These are phyloP conservation scores for Automeris io DNA, from an alignment of 2,888 invertebrate species.

Conservation along the genomic window DNA sequence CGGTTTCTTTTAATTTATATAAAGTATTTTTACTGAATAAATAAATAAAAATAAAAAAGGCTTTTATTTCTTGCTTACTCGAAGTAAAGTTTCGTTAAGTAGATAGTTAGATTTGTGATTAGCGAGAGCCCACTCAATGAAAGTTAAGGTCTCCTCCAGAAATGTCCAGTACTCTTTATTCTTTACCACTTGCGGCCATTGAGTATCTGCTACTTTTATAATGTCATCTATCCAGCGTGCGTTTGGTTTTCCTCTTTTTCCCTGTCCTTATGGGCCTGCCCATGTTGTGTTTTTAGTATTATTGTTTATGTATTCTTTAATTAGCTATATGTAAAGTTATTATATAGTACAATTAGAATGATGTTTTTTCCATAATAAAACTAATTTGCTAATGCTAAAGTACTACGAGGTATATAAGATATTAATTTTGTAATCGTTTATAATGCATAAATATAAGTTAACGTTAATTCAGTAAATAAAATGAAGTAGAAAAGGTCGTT, in stretches of 20 bases:
- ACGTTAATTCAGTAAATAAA: slow-evolving; percentile 22
- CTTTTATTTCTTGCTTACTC: too few species aligned
- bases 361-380: too few species aligned
- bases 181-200: slow-evolving; percentile 9
- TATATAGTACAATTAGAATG: not conserved
- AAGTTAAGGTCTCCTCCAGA: slow-evolving; percentile 12
- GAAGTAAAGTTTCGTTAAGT: too few species aligned
- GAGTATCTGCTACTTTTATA: slow-evolving; percentile 10
- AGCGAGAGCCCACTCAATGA: too few species aligned
- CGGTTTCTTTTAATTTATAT: too few species aligned
- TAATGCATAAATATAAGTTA: not conserved
- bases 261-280: too few species aligned
- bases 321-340: not conserved
- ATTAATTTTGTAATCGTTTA: not conserved
- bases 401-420: not conserved
- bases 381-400: too few species aligned
- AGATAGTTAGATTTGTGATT: too few species aligned
- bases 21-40: too few species aligned
- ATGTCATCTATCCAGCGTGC: slow-evolving; percentile 11
- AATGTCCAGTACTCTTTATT: slow-evolving; percentile 11
- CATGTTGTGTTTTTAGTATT: too few species aligned
- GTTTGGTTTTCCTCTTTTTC: slow-evolving; percentile 5
- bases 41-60: too few species aligned
- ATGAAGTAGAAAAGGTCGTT: slow-evolving; percentile 22
- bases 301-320: not conserved